Evolutionary conservation across 2,113 vertebrate species (phyloP), one percentile per base, ranked within the genome.

Genomic region (Egretta garzetta): DNA sequence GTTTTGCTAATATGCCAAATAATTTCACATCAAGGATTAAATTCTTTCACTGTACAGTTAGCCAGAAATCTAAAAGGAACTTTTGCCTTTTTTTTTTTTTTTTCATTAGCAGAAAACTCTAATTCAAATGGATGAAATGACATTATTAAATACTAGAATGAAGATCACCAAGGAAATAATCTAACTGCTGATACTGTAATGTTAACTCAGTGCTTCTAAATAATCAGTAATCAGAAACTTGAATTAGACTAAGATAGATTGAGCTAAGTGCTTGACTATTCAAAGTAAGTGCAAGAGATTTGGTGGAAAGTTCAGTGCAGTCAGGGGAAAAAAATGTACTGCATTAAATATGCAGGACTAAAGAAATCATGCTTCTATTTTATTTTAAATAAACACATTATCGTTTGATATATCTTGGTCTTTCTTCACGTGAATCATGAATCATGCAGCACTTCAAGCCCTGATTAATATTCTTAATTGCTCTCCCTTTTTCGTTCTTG

Each of bases 391-490:
- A 95, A 95, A 89, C 80, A 88, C 33, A 79, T 90, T 88, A 45
- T 94, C 59, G 86, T 97, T 93, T 94, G 94, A 80, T 96, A 66
- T 94, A 79, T 96, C 77, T 94, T 93, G 74, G 68, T 88, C 58
- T 97, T 95, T 97, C 90, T 96, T 96, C 56, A 33, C 4, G 28
- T 88, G 93, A 92, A 59, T 89, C 58, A 73, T 92, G 93, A 97
- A 96, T 97, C 97, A 97, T 79, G 60, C 56, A 81, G 60, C 82
- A 87, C 96, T 97, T 97, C 73, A 86, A 95, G 80, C 41, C 62
- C 63, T 93, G 95, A 97, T 97, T 97, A 98, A 98, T 92, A 90
- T 89, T 91, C 94, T 90, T 97, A 97, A 98, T 97, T 97, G 92
- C 89, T 92, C 91, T 96, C 62, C 16, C 70, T 95, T 94, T 89